phyloP scores from a whole-genome alignment of 2,113 vertebrate genomes.

The Paratilapia polleni region DNA sequence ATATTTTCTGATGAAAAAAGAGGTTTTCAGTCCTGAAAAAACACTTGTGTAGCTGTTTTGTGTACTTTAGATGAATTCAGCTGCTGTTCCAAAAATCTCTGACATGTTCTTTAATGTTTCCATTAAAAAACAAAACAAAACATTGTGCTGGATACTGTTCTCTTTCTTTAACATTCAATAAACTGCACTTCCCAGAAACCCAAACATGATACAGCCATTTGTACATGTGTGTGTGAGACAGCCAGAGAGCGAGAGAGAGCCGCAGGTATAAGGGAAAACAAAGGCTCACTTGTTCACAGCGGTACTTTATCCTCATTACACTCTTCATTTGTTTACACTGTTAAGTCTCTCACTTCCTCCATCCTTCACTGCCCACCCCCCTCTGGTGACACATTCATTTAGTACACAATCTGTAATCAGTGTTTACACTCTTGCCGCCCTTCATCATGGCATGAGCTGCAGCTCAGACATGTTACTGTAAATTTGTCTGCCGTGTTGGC shows the following conservation, averaged over 20 bases:
- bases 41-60: neutral
- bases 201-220: conserved; percentile 45
- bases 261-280: conserved; percentile 72
- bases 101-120: neutral
- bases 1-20: neutral
- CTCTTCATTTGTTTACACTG: conserved; percentile 76
- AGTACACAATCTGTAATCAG: conserved; percentile 55
- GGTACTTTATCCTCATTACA: conserved; percentile 77
- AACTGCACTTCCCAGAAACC: conserved; percentile 60
- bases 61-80: neutral
- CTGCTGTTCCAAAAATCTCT: neutral
- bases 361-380: conserved; percentile 51
- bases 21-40: neutral
- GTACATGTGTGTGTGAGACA: conserved; percentile 12
- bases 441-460: conserved; percentile 44
- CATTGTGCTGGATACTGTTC: conserved; percentile 27
- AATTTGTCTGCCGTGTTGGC: conserved; percentile 33
- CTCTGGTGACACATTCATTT: conserved; percentile 55
- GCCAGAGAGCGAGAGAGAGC: conserved; percentile 26
- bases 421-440: conserved; percentile 60
- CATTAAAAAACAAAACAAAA: neutral
- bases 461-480: conserved; percentile 55
- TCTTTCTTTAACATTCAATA: conserved; percentile 53
- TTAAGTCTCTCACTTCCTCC: conserved; percentile 70
- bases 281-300: conserved; percentile 75